These are phyloP conservation scores for Prunella fulvescens DNA, from an alignment of 2,113 vertebrate genomes.

Conservation along the genomic window DNA sequence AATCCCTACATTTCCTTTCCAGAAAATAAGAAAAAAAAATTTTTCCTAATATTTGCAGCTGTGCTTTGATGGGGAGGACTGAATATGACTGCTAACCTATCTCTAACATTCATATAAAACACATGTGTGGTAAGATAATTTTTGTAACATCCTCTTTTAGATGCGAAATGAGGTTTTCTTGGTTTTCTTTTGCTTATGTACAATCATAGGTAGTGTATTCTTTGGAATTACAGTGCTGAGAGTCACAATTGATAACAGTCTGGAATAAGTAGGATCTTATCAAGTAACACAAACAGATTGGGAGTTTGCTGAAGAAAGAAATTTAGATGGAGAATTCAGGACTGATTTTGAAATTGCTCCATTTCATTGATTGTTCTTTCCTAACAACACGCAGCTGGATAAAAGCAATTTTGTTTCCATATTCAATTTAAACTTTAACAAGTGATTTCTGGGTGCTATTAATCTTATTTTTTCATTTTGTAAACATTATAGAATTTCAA, in stretches of 20 bases:
- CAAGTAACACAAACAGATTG: background rate
- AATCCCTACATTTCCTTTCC: background rate
- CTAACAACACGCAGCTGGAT: background rate
- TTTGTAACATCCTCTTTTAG: background rate
- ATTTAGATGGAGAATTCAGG: slow-evolving; percentile 6
- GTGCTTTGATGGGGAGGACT: background rate
- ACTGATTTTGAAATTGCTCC: slow-evolving; percentile 38
- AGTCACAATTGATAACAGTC: background rate
- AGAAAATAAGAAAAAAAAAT: background rate
- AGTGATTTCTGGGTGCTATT: background rate
- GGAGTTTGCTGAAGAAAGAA: background rate
- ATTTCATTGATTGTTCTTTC: slow-evolving; percentile 35
- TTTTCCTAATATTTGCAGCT: background rate
- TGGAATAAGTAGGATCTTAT: background rate
- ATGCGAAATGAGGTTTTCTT: background rate
- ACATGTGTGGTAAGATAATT: background rate
- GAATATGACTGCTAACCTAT: background rate
- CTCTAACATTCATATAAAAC: background rate
- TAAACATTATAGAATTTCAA: background rate
- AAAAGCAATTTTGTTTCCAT: slow-evolving; percentile 14
- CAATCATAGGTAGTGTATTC: background rate
- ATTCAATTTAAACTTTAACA: slow-evolving; percentile 23
- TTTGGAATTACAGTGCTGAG: background rate
- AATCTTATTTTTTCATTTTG: background rate
- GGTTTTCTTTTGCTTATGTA: background rate